Base-by-base conservation (phyloP, 1,140 invertebrate genomes). In the Bradysia coprophila region DNA sequence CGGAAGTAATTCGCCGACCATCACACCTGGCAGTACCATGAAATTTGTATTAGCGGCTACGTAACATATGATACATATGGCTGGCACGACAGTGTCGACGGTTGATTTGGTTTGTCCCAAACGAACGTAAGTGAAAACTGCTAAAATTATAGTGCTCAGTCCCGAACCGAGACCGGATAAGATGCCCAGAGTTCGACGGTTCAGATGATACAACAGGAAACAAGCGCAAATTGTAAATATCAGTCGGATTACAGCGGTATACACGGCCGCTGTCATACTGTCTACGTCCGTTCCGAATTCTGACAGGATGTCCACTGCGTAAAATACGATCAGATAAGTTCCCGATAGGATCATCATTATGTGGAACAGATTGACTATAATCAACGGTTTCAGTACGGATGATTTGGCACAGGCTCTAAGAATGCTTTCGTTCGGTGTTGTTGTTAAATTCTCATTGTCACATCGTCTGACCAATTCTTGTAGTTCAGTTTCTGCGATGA, bases 311-410 rank as follows among this genome's bases (percentile, higher is more conserved):
- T 80, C 73, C 0, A 81, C 74, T 1, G 76, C 78, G 46, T 81
- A 81, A 55, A 81, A 81, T 38, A 83, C 73, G 23, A 81, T 66
- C 2, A 81, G 62, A 46, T 77, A 82, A 2, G 76, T 79, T 41
- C 80, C 80, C 3, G 76, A 76, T 2, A 77, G 56, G 46, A 78
- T 73, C 53, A 81, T 78, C 32, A 81, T 61, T 41, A 78, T 51
- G 48, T 75, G 78, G 56, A 82, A 81, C 0, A 73, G 54, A 45
- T 76, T 75, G 43, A 81, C 75, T 18, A 83, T 75, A 8, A 77
- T 51, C 20, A 82, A 58, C 0, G 79, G 78, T 49, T 81, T 81
- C 1, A 76, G 48, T 0, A 79, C 72, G n/a, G 69, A 65, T 1
- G 70, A 62, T 45, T 65, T 56, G 2, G 54, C 50, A 36, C 72